A percentile compares a stretch with the other conserved stretches of the same genome.
Conservation (phyloP, 1,140 invertebrate genomes). For the Drosophila tropicalis region DNA sequence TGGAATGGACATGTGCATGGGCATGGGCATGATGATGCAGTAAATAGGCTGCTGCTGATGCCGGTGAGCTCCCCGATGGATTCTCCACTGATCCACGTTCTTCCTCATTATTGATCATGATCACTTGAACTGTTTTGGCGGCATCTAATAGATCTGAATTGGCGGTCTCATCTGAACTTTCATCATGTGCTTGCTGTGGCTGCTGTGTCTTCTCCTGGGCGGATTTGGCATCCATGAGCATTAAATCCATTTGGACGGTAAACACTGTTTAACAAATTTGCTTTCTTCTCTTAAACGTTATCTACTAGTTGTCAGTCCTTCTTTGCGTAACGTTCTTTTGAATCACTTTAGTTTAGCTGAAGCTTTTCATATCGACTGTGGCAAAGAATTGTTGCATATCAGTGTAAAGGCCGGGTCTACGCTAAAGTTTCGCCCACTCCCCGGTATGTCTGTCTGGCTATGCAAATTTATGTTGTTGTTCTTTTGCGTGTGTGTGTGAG, state of each 20-base stretch:
- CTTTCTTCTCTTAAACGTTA: neutral
- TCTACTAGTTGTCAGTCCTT: neutral
- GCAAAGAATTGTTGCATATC: constrained; percentile 53
- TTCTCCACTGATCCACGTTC: constrained; percentile 12
- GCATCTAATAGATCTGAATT: neutral
- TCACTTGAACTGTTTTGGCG: constrained; percentile 12
- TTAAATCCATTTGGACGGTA: constrained; percentile 12
- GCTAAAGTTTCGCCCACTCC: neutral
- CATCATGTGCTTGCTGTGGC: neutral
- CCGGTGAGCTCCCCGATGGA: constrained; percentile 61
- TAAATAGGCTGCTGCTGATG: constrained; percentile 59
- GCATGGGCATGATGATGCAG: constrained; percentile 6
- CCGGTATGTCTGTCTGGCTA: constrained; percentile 29
- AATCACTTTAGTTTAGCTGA: constrained; percentile 22
- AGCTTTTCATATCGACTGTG: constrained; percentile 4
- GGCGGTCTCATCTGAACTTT: neutral
- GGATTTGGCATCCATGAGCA: constrained; percentile 12
- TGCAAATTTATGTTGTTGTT: constrained; percentile 63
- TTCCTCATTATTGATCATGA: constrained; percentile 15
- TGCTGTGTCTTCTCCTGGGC: constrained; percentile 5
- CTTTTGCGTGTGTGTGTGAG: no score
- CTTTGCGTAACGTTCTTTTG: neutral
- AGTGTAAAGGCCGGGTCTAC: neutral
- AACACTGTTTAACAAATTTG: neutral
- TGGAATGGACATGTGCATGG: constrained; percentile 26